Base-by-base conservation (phyloP, 1,140 invertebrate genomes). In the Bombus confusus region DNA sequence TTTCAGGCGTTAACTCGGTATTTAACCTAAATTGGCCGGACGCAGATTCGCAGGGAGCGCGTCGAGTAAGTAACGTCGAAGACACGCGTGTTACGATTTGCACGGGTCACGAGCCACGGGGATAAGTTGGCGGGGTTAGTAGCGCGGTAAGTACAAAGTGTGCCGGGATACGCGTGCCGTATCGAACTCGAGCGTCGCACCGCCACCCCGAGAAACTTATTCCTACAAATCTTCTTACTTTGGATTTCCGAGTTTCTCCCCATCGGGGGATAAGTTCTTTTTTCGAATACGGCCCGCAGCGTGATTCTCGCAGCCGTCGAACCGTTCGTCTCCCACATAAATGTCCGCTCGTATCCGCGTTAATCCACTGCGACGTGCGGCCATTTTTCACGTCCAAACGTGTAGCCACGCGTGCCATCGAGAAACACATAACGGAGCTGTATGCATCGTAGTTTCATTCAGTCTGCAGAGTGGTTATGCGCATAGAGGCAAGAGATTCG, bases 221-320 rank as follows among this genome's bases (percentile, higher is more conserved):
- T 83, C 80, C 15, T 59, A 71, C 82, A 78, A 84, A 84, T 84
- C 82, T 78, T 78, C 82, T 84, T 84, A 84, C 37, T n/a, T 6
- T 5, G 64, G 75, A 71, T 84, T 68, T n/a, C 18, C n/a, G 59
- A 83, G 64, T 78, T 84, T 68, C 22, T 9, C 22, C 41, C 18
- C 62, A 66, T n/a, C 47, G 5, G 37, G 5, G 41, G n/a, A 34
- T 47, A 62, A 25, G 59, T 37, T 41, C 41, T 18, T 69, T n/a
- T 6, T 31, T 43, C 34, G 12, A 34, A 18, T 25, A 28, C 25
- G 28, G 12, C 12, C 37, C 22, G 12, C 9, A 52, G 12, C 25
- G 34, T 39, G 25, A 39, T 73, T 4, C 69, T 25, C 9, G 28
- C 22, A 41, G 39, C 31, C 41, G n/a, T 66, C 59, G 31, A 64